Evolutionary conservation across 2,888 invertebrate species (phyloP).

Genomic region (Didymodactylos carnosus): DNA sequence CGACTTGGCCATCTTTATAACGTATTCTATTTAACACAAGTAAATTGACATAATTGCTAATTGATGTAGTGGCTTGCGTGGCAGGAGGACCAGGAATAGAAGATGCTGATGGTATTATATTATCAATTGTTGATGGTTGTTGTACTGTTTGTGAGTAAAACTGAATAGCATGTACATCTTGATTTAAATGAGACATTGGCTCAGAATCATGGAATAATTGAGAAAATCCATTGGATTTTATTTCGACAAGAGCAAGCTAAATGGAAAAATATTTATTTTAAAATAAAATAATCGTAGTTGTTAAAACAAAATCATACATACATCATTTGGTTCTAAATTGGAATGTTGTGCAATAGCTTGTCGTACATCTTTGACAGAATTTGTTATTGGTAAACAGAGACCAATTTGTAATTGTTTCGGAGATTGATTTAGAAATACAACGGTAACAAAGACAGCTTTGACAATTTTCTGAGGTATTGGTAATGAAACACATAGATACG

Average conservation of each 20-base stretch:
- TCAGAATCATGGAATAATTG: background rate
- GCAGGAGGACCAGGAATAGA: no score
- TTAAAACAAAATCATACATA: background rate
- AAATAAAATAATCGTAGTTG: background rate
- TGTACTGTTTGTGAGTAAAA: background rate
- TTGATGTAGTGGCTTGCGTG: background rate
- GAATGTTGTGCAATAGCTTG: background rate
- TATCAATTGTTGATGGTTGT: background rate
- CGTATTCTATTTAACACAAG: background rate
- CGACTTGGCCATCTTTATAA: background rate
- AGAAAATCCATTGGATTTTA: background rate
- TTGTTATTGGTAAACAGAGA: background rate
- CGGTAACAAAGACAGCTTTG: background rate
- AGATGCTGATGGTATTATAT: background rate
- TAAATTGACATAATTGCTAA: background rate
- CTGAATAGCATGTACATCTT: background rate
- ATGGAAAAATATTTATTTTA: background rate
- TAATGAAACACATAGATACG: conserved; percentile 23
- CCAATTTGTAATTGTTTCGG: background rate
- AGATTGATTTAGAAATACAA: background rate
- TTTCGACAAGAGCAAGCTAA: background rate
- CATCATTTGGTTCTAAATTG: background rate
- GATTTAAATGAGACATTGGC: background rate
- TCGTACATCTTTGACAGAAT: background rate
- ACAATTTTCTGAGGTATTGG: conserved; percentile 21